Evolutionary conservation across 2,797 vertebrate species (phyloP), one percentile per base, ranked within the genome.

Genomic region (Rhynchonycteris naso): DNA sequence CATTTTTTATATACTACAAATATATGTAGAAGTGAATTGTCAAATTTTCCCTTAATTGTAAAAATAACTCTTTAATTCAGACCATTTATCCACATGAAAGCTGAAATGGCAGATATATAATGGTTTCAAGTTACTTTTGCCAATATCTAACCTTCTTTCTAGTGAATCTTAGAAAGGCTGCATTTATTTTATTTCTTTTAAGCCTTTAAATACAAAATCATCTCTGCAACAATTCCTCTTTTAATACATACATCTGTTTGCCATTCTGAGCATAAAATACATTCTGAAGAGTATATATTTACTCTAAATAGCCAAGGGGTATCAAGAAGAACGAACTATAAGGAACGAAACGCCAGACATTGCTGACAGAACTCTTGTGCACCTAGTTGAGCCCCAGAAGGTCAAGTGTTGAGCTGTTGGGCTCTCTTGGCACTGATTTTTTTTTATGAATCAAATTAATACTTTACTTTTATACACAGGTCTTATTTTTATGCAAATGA

Each of bases 401-500:
- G 52, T 91, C 21, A 81, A 68, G 4, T n/a, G 12, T 72, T 24
- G 58, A 69, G 38, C 68, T 81, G 21, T n/a, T 9, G 10, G 50
- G 14, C 4, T 50, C 63, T n/a, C 30, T 47, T 30, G 3, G 21
- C 19, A 2, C 43, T 59, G 16, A 80, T 52, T 54, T 58, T 52
- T 80, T 88, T 88, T 69, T 35, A 91, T 10, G 78, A 85, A 61
- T 16, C 56, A 85, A 43, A 92, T 90, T 94, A 82, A n/a, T 59
- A 61, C 75, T 86, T 94, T 24, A 58, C 47, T 88, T 91, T 83
- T 88, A 78, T 13, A 88, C 4, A 59, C 15, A 82, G 33, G 7
- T 33, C 50, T 72, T 87, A 43, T 66, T 93, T 89, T 95, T 76
- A 89, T 88, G 63, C 24, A 96, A 94, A 95, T 90, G 22, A 85